Evolutionary conservation across 2,888 invertebrate genomes (phyloP).

Genomic region (Catocala nupta): DNA sequence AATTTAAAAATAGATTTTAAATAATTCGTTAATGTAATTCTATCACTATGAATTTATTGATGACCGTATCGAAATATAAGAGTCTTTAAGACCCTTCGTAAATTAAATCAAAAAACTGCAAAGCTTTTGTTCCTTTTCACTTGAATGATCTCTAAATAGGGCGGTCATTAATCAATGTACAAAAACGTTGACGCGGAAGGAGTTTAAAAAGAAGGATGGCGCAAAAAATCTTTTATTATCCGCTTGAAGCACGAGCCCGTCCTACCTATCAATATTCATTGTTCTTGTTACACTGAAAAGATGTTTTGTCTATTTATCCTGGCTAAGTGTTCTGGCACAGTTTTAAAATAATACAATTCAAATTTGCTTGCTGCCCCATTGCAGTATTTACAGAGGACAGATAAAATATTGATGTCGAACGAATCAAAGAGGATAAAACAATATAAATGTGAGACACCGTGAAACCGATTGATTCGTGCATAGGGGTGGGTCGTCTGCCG

Average conservation of each 20-base stretch:
- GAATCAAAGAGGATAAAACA: slow-evolving; percentile 66
- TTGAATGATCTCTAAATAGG: slow-evolving; percentile 62
- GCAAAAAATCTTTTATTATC: slow-evolving; percentile 69
- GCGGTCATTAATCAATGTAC: slow-evolving; percentile 72
- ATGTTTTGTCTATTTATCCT: slow-evolving; percentile 48
- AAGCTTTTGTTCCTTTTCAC: slow-evolving; percentile 49
- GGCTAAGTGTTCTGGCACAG: slow-evolving; percentile 30
- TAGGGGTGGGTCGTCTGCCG: slow-evolving; percentile 60
- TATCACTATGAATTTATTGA: slow-evolving; percentile 1
- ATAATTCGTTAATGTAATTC: slow-evolving; percentile 24
- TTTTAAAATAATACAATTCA: slow-evolving; percentile 19
- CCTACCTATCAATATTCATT: slow-evolving; percentile 65
- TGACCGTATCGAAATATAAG: slow-evolving; percentile 29
- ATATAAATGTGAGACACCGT: slow-evolving; percentile 64
- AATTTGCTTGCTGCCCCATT: not conserved
- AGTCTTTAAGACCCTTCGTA: slow-evolving; percentile 36
- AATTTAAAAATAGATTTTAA: slow-evolving; percentile 37
- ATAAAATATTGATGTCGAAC: slow-evolving; percentile 36
- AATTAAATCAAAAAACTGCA: slow-evolving; percentile 60
- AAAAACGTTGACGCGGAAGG: slow-evolving; percentile 69
- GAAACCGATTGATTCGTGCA: slow-evolving; percentile 70
- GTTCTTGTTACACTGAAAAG: slow-evolving; percentile 48
- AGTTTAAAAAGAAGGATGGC: slow-evolving; percentile 65
- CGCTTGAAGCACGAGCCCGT: slow-evolving; percentile 54
- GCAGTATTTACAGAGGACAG: slow-evolving; percentile 6